Evolutionary conservation across 2,888 invertebrate species (phyloP), one percentile per base, ranked within the genome.

Genomic region (Nebria brevicollis): DNA sequence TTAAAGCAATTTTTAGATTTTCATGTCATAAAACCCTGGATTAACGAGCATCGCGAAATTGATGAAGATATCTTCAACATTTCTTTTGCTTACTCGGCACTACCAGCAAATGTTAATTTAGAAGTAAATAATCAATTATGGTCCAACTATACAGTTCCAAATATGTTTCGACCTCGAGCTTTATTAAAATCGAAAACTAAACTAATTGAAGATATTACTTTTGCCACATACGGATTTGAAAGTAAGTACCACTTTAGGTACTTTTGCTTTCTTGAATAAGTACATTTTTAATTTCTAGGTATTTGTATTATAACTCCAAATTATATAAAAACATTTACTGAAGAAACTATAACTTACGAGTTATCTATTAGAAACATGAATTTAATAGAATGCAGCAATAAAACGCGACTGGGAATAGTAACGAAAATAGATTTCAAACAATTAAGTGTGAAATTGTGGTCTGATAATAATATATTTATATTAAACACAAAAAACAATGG

Each of bases 381-480:
- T 25, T 41, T 80, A 34, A 80, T 80, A 26, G 80, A 80, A 64
- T 80, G 80, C 20, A 54, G 70, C 4, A 80, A 80, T 54, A 80
- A 72, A 15, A 80, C 80, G 11, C 25, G 80, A 64, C 13, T 80
- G 11, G 80, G 80, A 10, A 54, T 80, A 65, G 75, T 72, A 54
- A 75, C 75, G 15, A 54, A 13, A 34, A 26, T 25, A 11, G 20
- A 70, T 13, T 26, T 11, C 54, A 80, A 80, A 34, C 70, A 26
- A 70, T 70, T 75, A 20, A 80, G 70, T n/a, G 75, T 75, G 25
- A 78, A 80, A 72, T 65, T 80, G 2, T 80, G 80, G 80, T 75
- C 80, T 8, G 80, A 80, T 15, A 74, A 75, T 64, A 75, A 80
- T 54, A 80, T 74, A 20, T 80, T 80, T 74, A 66, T 64, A 80